phyloP scores from a whole-genome alignment of 1,140 invertebrate genomes.

The Lasaia peninsularis region DNA sequence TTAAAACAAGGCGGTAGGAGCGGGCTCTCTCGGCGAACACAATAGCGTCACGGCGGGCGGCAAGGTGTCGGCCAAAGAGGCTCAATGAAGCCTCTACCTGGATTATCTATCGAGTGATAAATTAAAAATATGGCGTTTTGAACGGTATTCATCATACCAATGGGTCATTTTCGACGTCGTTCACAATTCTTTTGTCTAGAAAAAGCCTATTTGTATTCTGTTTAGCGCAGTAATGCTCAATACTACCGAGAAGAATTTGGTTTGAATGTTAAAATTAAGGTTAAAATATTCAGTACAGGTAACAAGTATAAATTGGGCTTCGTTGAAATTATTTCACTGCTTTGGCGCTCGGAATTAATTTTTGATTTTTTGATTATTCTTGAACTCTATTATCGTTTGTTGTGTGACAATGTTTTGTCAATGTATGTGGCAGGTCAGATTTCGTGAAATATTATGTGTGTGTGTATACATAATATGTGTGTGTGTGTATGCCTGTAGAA shows the following conservation, averaged over 20 bases:
- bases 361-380: slow-evolving; percentile 5
- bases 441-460: too few species aligned
- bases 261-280: slow-evolving; percentile 32
- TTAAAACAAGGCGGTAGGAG: slow-evolving; percentile 23
- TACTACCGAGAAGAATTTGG: slow-evolving; percentile 28
- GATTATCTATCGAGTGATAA: slow-evolving; percentile 69
- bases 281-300: slow-evolving; percentile 26
- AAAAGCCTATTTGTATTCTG: slow-evolving; percentile 42
- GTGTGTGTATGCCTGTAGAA: too few species aligned
- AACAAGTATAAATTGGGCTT: slow-evolving; percentile 20
- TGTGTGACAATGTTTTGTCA: background rate
- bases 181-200: slow-evolving; percentile 37
- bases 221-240: slow-evolving; percentile 30
- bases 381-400: background rate
- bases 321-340: slow-evolving; percentile 27
- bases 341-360: slow-evolving; percentile 5
- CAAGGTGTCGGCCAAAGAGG: slow-evolving; percentile 36
- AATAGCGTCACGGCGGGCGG: slow-evolving; percentile 49
- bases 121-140: slow-evolving; percentile 70
- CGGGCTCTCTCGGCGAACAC: slow-evolving; percentile 29
- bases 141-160: slow-evolving; percentile 65
- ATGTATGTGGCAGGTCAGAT: too few species aligned
- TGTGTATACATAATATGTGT: too few species aligned
- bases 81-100: slow-evolving; percentile 70
- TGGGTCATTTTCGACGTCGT: slow-evolving; percentile 42